Percentiles rank a stretch among this genome's conserved stretches.
These are phyloP conservation scores for Atopsyche davidsoni DNA, from an alignment of 1,140 invertebrate species.

Conservation along the genomic window DNA sequence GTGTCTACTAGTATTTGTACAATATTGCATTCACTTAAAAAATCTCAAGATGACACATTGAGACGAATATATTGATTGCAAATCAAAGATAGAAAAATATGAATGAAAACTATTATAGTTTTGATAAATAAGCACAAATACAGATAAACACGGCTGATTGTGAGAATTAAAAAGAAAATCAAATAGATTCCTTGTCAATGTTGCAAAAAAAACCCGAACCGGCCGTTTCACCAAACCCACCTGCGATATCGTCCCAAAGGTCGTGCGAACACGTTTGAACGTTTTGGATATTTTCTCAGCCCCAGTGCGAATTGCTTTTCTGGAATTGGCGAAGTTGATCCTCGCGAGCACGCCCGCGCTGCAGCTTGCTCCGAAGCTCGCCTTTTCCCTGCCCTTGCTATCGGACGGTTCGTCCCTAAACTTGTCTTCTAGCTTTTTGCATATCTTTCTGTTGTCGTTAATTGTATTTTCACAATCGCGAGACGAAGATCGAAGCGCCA, in stretches of 20 bases:
- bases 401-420: slow-evolving; percentile 16
- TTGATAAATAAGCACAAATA: too few species aligned
- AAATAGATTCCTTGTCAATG: too few species aligned
- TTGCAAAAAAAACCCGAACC: too few species aligned
- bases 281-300: slow-evolving; percentile 54
- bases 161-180: too few species aligned
- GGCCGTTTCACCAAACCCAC: slow-evolving; percentile 13
- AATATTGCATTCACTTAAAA: too few species aligned
- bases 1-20: too few species aligned
- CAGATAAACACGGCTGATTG: too few species aligned
- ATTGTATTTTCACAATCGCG: slow-evolving; percentile 13
- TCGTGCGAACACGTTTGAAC: slow-evolving; percentile 51
- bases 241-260: slow-evolving; percentile 51
- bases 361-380: slow-evolving; percentile 5
- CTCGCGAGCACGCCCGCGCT: slow-evolving; percentile 6
- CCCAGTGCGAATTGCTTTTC: slow-evolving; percentile 45
- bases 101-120: too few species aligned
- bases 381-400: slow-evolving; percentile 13
- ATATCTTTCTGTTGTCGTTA: slow-evolving; percentile 13
- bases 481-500: slow-evolving; percentile 11
- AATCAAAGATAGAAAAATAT: too few species aligned
- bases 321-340: slow-evolving; percentile 30
- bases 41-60: too few species aligned
- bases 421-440: slow-evolving; percentile 18
- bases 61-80: too few species aligned